Evolutionary conservation across 2,113 vertebrate species (phyloP).

Genomic region (Odontophorus gujanensis): DNA sequence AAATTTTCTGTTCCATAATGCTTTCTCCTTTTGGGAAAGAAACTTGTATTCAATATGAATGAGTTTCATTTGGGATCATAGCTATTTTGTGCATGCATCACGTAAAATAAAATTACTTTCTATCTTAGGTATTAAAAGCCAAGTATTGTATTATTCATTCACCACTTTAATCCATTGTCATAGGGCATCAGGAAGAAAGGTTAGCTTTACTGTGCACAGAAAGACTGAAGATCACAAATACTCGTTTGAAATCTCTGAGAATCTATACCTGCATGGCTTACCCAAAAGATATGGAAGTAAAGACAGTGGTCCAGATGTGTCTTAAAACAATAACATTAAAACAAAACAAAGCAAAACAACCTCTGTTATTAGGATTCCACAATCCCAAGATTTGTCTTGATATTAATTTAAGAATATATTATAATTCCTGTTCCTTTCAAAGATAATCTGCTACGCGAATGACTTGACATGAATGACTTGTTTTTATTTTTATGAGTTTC

Average conservation of each 20-base stretch:
- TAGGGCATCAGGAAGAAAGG: neutral
- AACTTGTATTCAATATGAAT: neutral
- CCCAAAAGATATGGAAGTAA: neutral
- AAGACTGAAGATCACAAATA: neutral
- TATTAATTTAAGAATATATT: neutral
- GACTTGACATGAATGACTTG: neutral
- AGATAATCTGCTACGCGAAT: neutral
- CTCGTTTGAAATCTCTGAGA: neutral
- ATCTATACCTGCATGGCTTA: neutral
- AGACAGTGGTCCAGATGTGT: neutral
- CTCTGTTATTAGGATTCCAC: neutral
- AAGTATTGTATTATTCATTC: neutral
- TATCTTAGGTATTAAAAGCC: neutral
- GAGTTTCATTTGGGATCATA: neutral
- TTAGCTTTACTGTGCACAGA: neutral
- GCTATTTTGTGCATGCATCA: rapidly evolving
- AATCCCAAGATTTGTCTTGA: neutral
- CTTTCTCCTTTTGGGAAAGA: neutral
- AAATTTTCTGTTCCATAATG: neutral
- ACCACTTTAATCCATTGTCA: neutral
- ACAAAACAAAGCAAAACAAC: no score
- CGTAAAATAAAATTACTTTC: neutral
- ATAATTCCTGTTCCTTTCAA: neutral
- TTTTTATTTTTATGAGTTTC: neutral
- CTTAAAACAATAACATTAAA: neutral